Evolutionary conservation across 2,888 invertebrate species (phyloP).

Genomic region (Arge pagana): DNA sequence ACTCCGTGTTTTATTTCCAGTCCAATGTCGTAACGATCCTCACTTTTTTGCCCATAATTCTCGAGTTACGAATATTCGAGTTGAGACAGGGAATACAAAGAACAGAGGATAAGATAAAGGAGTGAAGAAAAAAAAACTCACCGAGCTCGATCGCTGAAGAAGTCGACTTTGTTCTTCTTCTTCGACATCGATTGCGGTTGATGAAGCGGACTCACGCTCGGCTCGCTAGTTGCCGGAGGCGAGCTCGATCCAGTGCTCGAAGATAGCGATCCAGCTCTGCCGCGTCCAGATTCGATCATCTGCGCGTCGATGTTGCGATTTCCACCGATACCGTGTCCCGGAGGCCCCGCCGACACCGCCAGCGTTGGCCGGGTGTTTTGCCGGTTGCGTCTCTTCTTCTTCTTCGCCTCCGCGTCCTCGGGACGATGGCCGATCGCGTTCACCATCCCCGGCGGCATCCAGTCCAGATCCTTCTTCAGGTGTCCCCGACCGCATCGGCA

Average conservation of each 20-base stretch:
- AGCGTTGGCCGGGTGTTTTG: slow-evolving; percentile 68
- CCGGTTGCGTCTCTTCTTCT: slow-evolving; percentile 72
- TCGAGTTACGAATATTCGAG: not conserved
- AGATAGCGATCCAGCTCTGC: slow-evolving; percentile 76
- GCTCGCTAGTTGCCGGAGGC: slow-evolving; percentile 79
- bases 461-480: slow-evolving; percentile 92
- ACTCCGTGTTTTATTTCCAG: too few relatives aligned
- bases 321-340: slow-evolving; percentile 41
- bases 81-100: not conserved
- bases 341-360: slow-evolving; percentile 62
- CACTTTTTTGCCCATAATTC: not conserved
- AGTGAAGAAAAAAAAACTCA: slow-evolving; percentile 60
- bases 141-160: slow-evolving; percentile 80
- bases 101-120: not conserved
- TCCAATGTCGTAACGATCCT: too few relatives aligned
- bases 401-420: slow-evolving; percentile 64
- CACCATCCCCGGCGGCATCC: slow-evolving; percentile 74
- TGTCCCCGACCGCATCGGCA: slow-evolving; percentile 93
- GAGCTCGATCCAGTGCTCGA: slow-evolving; percentile 81
- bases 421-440: slow-evolving; percentile 59
- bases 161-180: slow-evolving; percentile 78
- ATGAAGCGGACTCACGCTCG: slow-evolving; percentile 75
- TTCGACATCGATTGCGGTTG: slow-evolving; percentile 63
- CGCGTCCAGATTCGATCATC: slow-evolving; percentile 58
- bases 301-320: slow-evolving; percentile 41